These are phyloP conservation scores for Caenorhabditis sp. DNA, from an alignment of 2,888 invertebrate species.

Conservation along the genomic window DNA sequence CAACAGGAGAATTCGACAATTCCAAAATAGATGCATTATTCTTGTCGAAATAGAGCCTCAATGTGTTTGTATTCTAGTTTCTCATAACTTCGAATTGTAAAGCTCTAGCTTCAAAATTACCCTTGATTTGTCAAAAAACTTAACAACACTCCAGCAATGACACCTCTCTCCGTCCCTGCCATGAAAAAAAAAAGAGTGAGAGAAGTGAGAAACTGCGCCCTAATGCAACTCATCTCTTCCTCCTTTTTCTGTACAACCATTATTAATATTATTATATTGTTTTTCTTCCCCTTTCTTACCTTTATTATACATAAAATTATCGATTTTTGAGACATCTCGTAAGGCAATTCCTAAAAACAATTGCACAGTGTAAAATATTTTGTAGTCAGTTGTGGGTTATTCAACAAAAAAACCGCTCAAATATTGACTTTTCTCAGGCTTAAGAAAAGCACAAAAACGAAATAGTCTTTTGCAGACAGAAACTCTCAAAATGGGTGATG, in stretches of 20 bases:
- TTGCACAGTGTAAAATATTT: not conserved
- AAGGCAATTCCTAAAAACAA: not conserved
- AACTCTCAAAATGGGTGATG: constrained; percentile 26
- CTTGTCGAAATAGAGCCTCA: no score
- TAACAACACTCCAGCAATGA: not conserved
- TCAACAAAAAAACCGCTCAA: not conserved
- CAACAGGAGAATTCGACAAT: no score
- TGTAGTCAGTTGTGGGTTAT: not conserved
- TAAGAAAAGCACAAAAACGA: not conserved
- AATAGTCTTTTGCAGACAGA: not conserved
- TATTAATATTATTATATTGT: not conserved
- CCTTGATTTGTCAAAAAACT: no score
- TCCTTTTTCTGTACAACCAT: not conserved
- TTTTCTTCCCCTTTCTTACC: not conserved
- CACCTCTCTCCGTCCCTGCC: not conserved
- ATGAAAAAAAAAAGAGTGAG: not conserved
- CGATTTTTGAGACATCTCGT: not conserved
- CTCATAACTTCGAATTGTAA: no score
- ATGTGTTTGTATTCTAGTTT: no score
- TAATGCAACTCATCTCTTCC: not conserved
- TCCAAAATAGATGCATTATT: no score
- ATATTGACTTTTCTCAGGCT: not conserved
- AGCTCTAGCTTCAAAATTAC: no score
- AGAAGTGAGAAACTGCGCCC: not conserved
- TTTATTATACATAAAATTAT: not conserved